These are phyloP conservation scores for Dicyrtoma fusca DNA, from an alignment of 2,888 invertebrate species.

Conservation along the genomic window DNA sequence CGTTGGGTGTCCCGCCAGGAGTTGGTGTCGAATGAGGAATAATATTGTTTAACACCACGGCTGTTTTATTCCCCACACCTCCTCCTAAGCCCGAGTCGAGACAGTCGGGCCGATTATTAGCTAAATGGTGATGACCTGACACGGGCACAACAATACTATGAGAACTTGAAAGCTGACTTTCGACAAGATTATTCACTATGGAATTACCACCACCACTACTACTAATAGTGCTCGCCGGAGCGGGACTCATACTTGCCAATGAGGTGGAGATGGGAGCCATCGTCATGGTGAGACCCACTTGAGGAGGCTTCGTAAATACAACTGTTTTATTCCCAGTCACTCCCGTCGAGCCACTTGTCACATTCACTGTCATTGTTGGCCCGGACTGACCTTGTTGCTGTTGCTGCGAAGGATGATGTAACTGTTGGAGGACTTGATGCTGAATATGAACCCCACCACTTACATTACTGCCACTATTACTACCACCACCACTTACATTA, in stretches of 20 bases:
- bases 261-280: conserved; percentile 36
- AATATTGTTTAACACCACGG: conserved; percentile 8
- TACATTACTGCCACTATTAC: not conserved
- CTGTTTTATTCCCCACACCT: not conserved
- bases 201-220: conserved; percentile 2
- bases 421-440: not conserved
- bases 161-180: conserved; percentile 2
- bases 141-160: conserved; percentile 4
- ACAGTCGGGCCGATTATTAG: not conserved
- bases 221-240: conserved; percentile 10
- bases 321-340: conserved; percentile 35
- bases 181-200: conserved; percentile 2
- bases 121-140: not conserved
- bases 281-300: conserved; percentile 28
- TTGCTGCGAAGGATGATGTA: not conserved
- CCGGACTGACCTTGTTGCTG: conserved; percentile 3
- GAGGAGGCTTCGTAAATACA: conserved; percentile 35
- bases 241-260: conserved; percentile 25
- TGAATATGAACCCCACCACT: no score
- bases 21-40: conserved; percentile 4
- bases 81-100: not conserved
- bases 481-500: no score
- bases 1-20: conserved; percentile 25
- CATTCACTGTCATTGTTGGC: conserved; percentile 40
- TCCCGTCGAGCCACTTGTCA: conserved; percentile 31